A percentile compares a stretch with the other conserved stretches of the same genome.
phyloP scores from a whole-genome alignment of 2,888 invertebrate species.

The Hymenopus coronatus region DNA sequence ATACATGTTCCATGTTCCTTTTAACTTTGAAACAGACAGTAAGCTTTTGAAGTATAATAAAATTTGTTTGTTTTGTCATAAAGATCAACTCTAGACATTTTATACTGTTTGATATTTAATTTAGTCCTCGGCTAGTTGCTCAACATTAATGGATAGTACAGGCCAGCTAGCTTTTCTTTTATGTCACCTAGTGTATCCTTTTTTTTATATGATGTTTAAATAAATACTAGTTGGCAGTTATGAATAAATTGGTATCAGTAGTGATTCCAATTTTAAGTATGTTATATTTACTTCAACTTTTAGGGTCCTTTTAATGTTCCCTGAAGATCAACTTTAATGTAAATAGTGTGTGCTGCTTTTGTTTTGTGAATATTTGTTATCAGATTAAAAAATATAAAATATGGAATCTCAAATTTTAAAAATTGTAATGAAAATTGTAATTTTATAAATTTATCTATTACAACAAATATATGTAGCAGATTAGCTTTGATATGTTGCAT shows the following conservation, averaged over 20 bases:
- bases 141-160: neutral
- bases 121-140: neutral
- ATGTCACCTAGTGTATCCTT: neutral
- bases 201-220: neutral
- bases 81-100: neutral
- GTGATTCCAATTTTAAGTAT: neutral
- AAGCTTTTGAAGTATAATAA: neutral
- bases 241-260: neutral
- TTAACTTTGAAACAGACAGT: neutral
- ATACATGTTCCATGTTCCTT: neutral
- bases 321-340: slow-evolving; percentile 16
- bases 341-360: slow-evolving; percentile 20
- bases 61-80: neutral
- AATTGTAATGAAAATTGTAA: slow-evolving; percentile 4
- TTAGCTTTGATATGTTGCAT: slow-evolving; percentile 21
- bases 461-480: neutral
- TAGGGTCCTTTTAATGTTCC: slow-evolving; percentile 4
- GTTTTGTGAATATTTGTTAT: slow-evolving; percentile 26
- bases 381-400: slow-evolving; percentile 10
- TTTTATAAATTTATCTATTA: slow-evolving; percentile 19
- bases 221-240: neutral
- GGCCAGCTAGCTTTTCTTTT: neutral
- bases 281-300: neutral
- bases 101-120: neutral
- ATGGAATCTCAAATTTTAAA: slow-evolving; percentile 20